Evolutionary conservation across 2,113 vertebrate genomes (phyloP), one percentile per base, ranked within the genome.

Genomic region (Anoura caudifer): DNA sequence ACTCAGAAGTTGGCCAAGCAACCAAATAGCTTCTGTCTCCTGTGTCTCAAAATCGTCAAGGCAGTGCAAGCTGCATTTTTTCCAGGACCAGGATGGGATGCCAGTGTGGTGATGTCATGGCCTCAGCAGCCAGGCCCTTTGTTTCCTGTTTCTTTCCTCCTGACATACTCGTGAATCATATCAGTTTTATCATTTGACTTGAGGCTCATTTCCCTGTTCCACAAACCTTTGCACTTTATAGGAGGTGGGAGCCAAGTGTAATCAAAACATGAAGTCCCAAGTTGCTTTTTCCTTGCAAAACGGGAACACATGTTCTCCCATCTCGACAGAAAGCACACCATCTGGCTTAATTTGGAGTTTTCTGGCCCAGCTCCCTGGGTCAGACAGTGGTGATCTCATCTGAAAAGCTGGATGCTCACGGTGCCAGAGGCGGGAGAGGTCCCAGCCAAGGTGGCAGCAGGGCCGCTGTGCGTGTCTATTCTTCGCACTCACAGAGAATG

Each of bases 61-160:
- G 69, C 50, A 1, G 43, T 8, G 41, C 61, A n/a, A 72, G 38
- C 97, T 70, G 87, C 93, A 36, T 95, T 94, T 95, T 95, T 93
- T 95, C 90, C 92, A 80, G 82, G 67, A 63, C 79, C 0, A 0
- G 45, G 45, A 56, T n/a, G 2, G 88, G 86, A 97, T 97, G 95
- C 97, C 97, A 26, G 24, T n/a, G 75, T 0, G 38, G 65, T 97
- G 94, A 97, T 90, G 87, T 97, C 97, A 98, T 61, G 43, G 54
- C 54, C 67, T 16, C 2, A 56, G 33, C 85, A 63, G n/a, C 75
- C 41, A 2, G 84, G 84, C 45, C 87, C 70, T 87, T 28, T 0
- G 19, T 10, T 96, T 97, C 97, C 96, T 96, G 96, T 54, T 95
- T 72, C 96, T 94, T 79, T 86, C 81, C 72, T 80, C 86, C 95